Evolutionary conservation across 2,113 vertebrate genomes (phyloP), one percentile per base, ranked within the genome.

Genomic region (Xenopus borealis): DNA sequence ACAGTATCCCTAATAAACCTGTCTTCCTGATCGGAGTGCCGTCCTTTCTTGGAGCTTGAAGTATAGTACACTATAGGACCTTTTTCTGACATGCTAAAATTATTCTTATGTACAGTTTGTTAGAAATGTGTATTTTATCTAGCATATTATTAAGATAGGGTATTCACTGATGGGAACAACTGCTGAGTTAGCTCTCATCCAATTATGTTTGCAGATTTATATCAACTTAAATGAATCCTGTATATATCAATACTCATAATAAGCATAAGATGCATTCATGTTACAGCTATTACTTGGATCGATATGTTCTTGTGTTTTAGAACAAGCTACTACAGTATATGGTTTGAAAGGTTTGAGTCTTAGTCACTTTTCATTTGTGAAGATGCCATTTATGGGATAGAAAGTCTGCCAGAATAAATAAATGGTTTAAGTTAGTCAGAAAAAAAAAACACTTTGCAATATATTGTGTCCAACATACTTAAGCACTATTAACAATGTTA

Each of bases 171-270:
- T 55, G 53, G 11, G 11, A n/a, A 55, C 18, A 3, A 55, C 4
- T 55, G 53, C 17, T 55, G 53, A 55, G 14, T 55, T 55, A 55
- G 53, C 53, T n/a, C 14, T 55, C 16, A 55, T 55, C 14, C 53
- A n/a, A 55, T 55, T 55, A 55, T 55, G 53, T 16, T 55, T n/a
- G 12, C 53, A n/a, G 53, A 55, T 55, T 55, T 55, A 55, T 55
- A n/a, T 1, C 17, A n/a, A 16, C 53, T 55, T 55, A 55, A 40
- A 55, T 55, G 17, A 55, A 55, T 16, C 17, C 1, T 55, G 53
- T n/a, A 55, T n/a, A n/a, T n/a, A 12, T n/a, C 53, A 12, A 16
- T 50, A 50, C 14, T 50, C 47, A 50, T 50, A 50, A 55, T 55
- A 16, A 55, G 53, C 53, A 55, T n/a, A n/a, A 16, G 16, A 55